These are phyloP conservation scores for Chrysocyon brachyurus DNA, from an alignment of 2,797 vertebrate genomes.

Conservation along the genomic window DNA sequence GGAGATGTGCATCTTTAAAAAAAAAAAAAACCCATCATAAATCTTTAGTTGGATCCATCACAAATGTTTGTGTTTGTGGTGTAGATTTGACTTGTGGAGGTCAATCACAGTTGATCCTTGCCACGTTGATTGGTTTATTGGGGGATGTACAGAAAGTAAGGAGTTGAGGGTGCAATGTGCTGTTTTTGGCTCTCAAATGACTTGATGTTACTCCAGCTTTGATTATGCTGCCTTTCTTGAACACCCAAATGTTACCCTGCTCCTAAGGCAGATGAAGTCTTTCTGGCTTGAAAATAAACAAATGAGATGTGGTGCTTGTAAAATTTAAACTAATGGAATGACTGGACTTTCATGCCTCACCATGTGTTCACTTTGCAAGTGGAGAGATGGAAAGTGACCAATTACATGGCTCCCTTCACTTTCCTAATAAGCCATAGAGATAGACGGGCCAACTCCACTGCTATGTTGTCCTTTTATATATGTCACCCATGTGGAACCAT, in stretches of 20 bases:
- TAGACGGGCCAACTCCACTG: background rate
- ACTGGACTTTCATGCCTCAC: background rate
- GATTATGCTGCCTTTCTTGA: background rate
- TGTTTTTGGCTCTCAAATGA: background rate
- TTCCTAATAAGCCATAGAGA: background rate
- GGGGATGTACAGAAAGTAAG: background rate
- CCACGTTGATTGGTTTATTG: background rate
- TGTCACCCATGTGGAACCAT: rapidly evolving
- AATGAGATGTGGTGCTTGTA: background rate
- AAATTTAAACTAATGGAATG: background rate
- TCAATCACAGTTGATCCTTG: background rate
- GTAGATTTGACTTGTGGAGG: background rate
- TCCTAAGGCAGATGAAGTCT: background rate
- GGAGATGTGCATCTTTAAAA: background rate
- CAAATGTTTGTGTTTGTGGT: background rate
- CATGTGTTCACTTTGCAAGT: background rate
- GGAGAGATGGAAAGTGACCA: background rate
- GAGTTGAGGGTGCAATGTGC: background rate
- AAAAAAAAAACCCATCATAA: background rate
- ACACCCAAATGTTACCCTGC: background rate
- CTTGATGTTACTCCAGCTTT: background rate
- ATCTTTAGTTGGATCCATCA: background rate
- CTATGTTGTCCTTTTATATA: background rate
- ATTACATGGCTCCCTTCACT: background rate
- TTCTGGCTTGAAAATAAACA: background rate